These are phyloP conservation scores for Oxytorus armatus DNA, from an alignment of 2,888 invertebrate genomes.

Conservation along the genomic window DNA sequence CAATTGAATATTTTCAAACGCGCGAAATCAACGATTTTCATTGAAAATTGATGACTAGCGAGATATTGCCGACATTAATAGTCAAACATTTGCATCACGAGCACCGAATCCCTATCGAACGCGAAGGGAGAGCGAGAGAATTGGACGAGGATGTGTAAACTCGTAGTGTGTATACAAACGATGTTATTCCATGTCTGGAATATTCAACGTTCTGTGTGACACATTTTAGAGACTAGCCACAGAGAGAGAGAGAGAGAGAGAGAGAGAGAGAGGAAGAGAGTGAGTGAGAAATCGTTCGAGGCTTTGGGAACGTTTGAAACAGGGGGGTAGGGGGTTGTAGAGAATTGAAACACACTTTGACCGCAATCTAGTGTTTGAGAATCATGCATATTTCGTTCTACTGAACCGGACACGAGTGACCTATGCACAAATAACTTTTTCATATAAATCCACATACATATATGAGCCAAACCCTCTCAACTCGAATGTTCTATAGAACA, in stretches of 20 bases:
- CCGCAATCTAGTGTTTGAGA: background rate
- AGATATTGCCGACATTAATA: constrained; percentile 26
- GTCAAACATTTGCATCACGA: constrained; percentile 37
- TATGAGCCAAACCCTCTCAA: too few relatives aligned
- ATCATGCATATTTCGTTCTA: constrained; percentile 15
- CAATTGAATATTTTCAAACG: too few relatives aligned
- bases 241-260: background rate
- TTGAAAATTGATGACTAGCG: background rate
- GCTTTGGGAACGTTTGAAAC: constrained; percentile 16
- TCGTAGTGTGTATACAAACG: background rate
- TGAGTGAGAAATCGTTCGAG: constrained; percentile 20
- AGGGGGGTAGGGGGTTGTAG: background rate
- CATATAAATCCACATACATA: background rate
- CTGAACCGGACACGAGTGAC: background rate
- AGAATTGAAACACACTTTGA: constrained; percentile 5
- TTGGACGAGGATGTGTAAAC: constrained; percentile 9
- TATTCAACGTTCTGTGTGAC: constrained; percentile 42
- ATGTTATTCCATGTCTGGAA: constrained; percentile 24
- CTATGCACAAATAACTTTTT: background rate
- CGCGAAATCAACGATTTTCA: background rate
- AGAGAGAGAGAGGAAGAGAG: background rate
- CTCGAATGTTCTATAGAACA: too few relatives aligned
- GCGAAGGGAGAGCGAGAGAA: background rate
- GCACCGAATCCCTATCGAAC: background rate
- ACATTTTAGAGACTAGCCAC: background rate